phyloP scores from a whole-genome alignment of 2,113 vertebrate genomes.

The Tragelaphus buxtoni region DNA sequence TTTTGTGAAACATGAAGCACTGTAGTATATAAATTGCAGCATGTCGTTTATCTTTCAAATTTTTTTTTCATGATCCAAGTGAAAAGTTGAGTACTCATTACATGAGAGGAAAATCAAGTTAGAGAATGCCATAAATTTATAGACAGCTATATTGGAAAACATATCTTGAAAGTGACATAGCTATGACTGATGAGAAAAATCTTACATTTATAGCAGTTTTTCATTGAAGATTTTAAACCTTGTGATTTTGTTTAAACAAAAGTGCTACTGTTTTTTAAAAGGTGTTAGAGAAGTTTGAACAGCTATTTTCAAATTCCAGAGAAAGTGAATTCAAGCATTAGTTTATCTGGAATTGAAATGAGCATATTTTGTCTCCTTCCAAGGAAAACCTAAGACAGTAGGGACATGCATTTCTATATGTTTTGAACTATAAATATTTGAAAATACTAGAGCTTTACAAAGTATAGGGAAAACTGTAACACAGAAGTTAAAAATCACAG shows the following conservation, averaged over 20 bases:
- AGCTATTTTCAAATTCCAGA: background rate
- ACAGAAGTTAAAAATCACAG: background rate
- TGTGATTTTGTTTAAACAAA: slow-evolving; percentile 46
- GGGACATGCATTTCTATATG: background rate
- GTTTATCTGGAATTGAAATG: background rate
- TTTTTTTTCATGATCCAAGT: slow-evolving; percentile 69
- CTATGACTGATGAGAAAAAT: slow-evolving; percentile 71
- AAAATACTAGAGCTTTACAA: background rate
- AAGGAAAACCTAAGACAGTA: background rate
- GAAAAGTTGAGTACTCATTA: slow-evolving; percentile 75
- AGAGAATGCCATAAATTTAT: slow-evolving; percentile 72
- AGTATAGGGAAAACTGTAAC: background rate
- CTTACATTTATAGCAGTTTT: slow-evolving; percentile 67
- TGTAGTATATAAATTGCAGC: slow-evolving; percentile 74
- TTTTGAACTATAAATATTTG: background rate
- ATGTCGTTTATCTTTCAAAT: slow-evolving; percentile 61
- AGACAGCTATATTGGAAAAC: slow-evolving; percentile 71
- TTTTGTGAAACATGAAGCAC: slow-evolving; percentile 65
- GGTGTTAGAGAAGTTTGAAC: background rate
- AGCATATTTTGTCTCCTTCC: background rate
- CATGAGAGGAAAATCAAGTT: slow-evolving; percentile 66
- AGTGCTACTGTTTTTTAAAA: background rate
- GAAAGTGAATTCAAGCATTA: background rate
- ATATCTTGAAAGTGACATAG: slow-evolving; percentile 72
- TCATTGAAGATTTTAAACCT: slow-evolving; percentile 51